Base-by-base conservation (phyloP, 2,113 vertebrate genomes). In the Tauraco erythrolophus region DNA sequence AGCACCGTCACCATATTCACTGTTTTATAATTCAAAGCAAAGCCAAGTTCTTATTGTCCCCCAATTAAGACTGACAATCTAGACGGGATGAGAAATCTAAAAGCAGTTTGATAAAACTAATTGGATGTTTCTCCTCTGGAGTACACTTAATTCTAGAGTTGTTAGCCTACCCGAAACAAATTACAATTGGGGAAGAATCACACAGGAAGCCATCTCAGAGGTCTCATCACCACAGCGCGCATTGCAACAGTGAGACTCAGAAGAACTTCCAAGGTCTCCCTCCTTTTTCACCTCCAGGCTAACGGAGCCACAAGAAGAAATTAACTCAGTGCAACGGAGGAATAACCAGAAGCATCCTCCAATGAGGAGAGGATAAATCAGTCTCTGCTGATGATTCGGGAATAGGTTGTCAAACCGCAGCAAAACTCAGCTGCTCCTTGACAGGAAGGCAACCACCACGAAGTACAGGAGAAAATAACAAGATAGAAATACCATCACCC, bases 121-220 rank as follows among this genome's bases (percentile, higher is more conserved):
- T 19, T 1, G 1, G 27, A 39, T 56, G 19, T 31, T 84, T 91
- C 35, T 70, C 18, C 11, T 84, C 60, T 45, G 60, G 37, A 90
- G 68, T 85, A 72, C 8, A n/a, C 9, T 75, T 79, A 69, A 43
- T 57, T 71, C 19, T 46, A 28, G 25, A 45, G 41, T 33, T 66
- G 30, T 66, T 30, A 71, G 46, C 21, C 41, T 64, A 76, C 28
- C 25, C 35, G 46, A 91, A 92, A 92, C 13, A 94, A 92, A 92
- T 30, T 33, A 54, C 3, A 31, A 5, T 1, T 68, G 33, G 27
- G 25, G 39, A 94, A 87, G 17, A 70, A 41, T 56, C 23, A 50
- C 12, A 58, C 14, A 43, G 24, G 23, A 86, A 69, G 10, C 22
- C 27, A 76, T 62, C 56, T 75, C 71, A 39, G 46, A 7, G 0